These are phyloP conservation scores for Oceanodroma leucorhoa DNA, from an alignment of 2,797 vertebrate species.

Conservation along the genomic window DNA sequence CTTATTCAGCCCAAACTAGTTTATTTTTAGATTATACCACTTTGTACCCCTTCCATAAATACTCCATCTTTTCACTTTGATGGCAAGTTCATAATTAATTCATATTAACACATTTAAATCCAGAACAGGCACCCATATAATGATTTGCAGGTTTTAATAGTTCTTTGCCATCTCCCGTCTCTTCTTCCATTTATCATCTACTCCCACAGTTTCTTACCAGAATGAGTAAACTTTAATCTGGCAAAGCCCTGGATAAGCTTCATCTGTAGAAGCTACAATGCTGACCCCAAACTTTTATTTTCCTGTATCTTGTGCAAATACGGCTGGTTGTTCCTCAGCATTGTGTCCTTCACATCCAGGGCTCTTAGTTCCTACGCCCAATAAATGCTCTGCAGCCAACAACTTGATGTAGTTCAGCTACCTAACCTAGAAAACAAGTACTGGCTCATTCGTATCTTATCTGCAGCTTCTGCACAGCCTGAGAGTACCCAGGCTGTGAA, in stretches of 20 bases:
- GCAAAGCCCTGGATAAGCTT: neutral
- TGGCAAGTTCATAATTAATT: slow-evolving; percentile 43
- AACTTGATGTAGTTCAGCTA: neutral
- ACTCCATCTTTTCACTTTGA: slow-evolving; percentile 3
- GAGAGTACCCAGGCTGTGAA: neutral
- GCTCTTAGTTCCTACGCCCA: neutral
- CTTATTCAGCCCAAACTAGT: neutral
- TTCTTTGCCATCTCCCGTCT: neutral
- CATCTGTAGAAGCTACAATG: neutral
- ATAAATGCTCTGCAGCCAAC: neutral
- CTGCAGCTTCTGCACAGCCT: neutral
- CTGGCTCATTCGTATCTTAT: neutral
- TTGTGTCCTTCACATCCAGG: neutral
- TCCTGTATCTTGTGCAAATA: neutral
- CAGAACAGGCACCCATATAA: neutral
- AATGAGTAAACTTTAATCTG: neutral
- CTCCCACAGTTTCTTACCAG: neutral
- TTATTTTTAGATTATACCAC: slow-evolving; percentile 43
- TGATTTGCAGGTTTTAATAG: slow-evolving; percentile 13
- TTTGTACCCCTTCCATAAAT: slow-evolving; percentile 34
- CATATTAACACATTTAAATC: slow-evolving; percentile 39
- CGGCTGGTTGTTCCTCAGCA: neutral
- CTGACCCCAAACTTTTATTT: neutral
- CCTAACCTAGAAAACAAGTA: neutral
- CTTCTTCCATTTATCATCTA: neutral